These are phyloP conservation scores for Leucophora obtusa DNA, from an alignment of 2,888 invertebrate species.

Conservation along the genomic window DNA sequence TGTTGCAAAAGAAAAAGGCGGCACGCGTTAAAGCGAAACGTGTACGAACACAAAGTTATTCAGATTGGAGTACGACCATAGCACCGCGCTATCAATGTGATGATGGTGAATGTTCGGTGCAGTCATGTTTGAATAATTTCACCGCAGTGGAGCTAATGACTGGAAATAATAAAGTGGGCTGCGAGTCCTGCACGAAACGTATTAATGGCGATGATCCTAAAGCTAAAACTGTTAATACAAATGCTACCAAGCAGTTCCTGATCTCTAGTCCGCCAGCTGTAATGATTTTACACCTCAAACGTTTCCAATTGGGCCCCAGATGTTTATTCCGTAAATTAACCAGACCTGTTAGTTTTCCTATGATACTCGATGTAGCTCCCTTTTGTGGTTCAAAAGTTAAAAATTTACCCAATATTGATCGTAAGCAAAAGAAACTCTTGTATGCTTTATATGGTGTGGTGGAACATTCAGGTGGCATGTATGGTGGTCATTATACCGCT, in stretches of 20 bases:
- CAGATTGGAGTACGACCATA: conserved; percentile 80
- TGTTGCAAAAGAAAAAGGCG: conserved; percentile 59
- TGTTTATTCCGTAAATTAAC: conserved; percentile 90
- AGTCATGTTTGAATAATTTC: conserved; percentile 95
- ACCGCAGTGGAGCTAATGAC: conserved; percentile 93
- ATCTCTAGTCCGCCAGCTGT: conserved; percentile 95
- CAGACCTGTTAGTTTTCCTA: conserved; percentile 92
- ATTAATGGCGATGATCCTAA: conserved; percentile 83
- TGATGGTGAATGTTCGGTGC: conserved; percentile 89
- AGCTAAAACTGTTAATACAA: conserved; percentile 87
- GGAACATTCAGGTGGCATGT: conserved; percentile 94
- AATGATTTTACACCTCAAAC: conserved; percentile 95
- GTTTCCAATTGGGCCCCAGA: conserved; percentile 91
- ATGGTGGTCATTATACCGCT: conserved; percentile 92
- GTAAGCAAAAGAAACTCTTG: conserved; percentile 84
- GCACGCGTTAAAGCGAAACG: conserved; percentile 70
- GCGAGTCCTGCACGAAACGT: conserved; percentile 92
- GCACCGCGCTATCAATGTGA: conserved; percentile 85
- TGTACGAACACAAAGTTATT: conserved; percentile 76
- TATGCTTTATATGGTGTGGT: conserved; percentile 97
- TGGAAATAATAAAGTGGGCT: conserved; percentile 95
- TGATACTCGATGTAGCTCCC: conserved; percentile 91
- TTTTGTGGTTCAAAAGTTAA: conserved; percentile 87
- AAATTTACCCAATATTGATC: conserved; percentile 82
- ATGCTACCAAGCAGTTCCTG: conserved; percentile 90